Evolutionary conservation across 1,140 invertebrate genomes (phyloP), one percentile per base, ranked within the genome.

Genomic region (Lucilia cuprina): DNA sequence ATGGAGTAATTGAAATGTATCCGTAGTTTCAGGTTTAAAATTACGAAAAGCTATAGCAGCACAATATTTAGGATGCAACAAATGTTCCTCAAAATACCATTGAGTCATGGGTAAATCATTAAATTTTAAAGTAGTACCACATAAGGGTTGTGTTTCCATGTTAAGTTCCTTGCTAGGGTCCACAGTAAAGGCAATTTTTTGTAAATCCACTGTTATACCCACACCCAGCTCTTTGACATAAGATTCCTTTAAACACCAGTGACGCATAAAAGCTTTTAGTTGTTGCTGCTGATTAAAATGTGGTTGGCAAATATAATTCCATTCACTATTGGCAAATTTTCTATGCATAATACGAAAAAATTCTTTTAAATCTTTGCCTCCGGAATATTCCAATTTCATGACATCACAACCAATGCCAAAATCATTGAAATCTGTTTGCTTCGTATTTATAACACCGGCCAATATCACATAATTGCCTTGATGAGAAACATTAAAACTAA

Each of bases 171-270:
- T 91, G 85, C 30, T 94, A 93, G 83, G 93, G 92, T 34, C 89
- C 14, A 96, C 92, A 85, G 92, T 88, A 91, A 99, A 99, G 91
- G 94, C 94, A 30, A 99, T 93, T 85, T 94, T 92, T 85, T 93
- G 91, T 25, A 99, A 92, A 87, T 96, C 94, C 86, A 96, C 92
- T 0, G 94, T 95, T 70, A 99, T 95, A 34, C 98, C 98, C 19
- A 95, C 92, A 25, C 98, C 97, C 75, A 95, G 93, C 84, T 97
- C 97, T 92, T 99, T 99, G 0, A 98, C 95, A 90, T 97, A 98
- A 91, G 96, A 96, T 91, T 99, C 98, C 92, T 99, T 99, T n/a
- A 99, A 92, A 86, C 96, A 96, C 98, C 98, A 99, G 88, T 96
- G 93, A 84, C 98, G 93, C 90, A 95, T 98, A 91, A 98, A 99